Percentiles rank a stretch among this genome's conserved stretches.
Evolutionary conservation across 2,113 vertebrate species (phyloP).

Genomic region (Noturus placidus): DNA sequence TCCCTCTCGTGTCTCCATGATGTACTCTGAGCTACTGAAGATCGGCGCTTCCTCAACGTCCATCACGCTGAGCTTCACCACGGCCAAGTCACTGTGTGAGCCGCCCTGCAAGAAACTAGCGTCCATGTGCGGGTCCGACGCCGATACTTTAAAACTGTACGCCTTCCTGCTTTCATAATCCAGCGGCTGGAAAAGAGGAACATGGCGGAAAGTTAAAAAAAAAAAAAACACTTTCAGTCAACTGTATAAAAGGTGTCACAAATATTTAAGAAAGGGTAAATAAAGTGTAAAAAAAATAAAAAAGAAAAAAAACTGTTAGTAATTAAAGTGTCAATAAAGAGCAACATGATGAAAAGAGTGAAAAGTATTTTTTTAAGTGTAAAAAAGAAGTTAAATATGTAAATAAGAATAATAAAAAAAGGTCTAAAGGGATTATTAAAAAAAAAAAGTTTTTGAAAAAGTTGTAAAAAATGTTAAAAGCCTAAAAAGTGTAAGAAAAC

Average conservation of each 20-base stretch:
- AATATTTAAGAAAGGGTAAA: background rate
- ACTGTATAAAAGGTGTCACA: too few relatives aligned
- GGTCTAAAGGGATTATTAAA: too few relatives aligned
- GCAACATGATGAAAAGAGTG: too few relatives aligned
- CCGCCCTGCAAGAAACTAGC: slow-evolving; percentile 83
- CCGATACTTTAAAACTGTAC: slow-evolving; percentile 88
- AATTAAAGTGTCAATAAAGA: too few relatives aligned
- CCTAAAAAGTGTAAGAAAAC: too few relatives aligned
- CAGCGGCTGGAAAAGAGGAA: slow-evolving; percentile 71
- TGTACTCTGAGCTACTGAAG: slow-evolving; percentile 81
- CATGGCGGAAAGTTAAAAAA: background rate
- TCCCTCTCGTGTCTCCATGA: slow-evolving; percentile 89
- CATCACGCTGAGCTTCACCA: slow-evolving; percentile 85
- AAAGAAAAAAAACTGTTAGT: too few relatives aligned
- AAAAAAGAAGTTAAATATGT: too few relatives aligned
- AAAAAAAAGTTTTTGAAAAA: too few relatives aligned
- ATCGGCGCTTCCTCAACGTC: slow-evolving; percentile 88
- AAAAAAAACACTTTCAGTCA: background rate
- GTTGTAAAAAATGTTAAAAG: too few relatives aligned
- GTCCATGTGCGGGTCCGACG: slow-evolving; percentile 83
- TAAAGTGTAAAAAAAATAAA: background rate
- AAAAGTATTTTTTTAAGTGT: too few relatives aligned
- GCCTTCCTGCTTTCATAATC: slow-evolving; percentile 91
- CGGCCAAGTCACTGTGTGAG: slow-evolving; percentile 87
- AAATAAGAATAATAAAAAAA: too few relatives aligned